Evolutionary conservation across 2,797 vertebrate genomes (phyloP), one percentile per base, ranked within the genome.

Genomic region (Garrulus glandarius): DNA sequence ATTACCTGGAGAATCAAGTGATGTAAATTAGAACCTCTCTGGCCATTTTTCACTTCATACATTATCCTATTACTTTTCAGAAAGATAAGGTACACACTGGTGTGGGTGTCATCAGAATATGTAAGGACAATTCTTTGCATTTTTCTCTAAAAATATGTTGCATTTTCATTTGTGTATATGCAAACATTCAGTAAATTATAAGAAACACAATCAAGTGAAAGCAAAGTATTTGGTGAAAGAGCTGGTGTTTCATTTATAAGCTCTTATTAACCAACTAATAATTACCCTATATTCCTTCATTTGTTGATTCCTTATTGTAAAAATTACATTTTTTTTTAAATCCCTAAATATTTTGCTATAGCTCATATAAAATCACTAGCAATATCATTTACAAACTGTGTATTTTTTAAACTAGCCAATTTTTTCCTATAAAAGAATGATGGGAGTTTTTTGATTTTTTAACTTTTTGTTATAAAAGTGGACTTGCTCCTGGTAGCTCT

Each of bases 261-360:
- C 16, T 43, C 19, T 47, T 88, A 32, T 29, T 30, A 77, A 74
- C 10, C 2, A 30, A 61, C 6, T 18, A 57, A 49, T 27, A 75
- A 53, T 57, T 17, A 46, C 0, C 24, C 5, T 30, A 20, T 21
- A 37, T 63, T 55, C 15, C 2, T 74, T 82, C 16, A 43, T 49
- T 59, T 13, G 1, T 47, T 56, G 32, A 30, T 32, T 69, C 2
- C 5, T 19, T 37, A 44, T 74, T 74, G 74, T 69, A 41, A 76
- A 55, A 1, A 32, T 15, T 60, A 11, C 1, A 2, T 41, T 1
- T 49, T n/a, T n/a, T n/a, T n/a, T n/a, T n/a, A n/a, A n/a, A 32
- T 5, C 6, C 5, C 26, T 39, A 34, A 27, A 19, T 41, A 49
- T 41, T 50, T 70, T 67, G 1, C 18, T 80, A 19, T 36, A 56